Base-by-base conservation (phyloP, 2,888 invertebrate species). In the Dicyrtomina minuta region DNA sequence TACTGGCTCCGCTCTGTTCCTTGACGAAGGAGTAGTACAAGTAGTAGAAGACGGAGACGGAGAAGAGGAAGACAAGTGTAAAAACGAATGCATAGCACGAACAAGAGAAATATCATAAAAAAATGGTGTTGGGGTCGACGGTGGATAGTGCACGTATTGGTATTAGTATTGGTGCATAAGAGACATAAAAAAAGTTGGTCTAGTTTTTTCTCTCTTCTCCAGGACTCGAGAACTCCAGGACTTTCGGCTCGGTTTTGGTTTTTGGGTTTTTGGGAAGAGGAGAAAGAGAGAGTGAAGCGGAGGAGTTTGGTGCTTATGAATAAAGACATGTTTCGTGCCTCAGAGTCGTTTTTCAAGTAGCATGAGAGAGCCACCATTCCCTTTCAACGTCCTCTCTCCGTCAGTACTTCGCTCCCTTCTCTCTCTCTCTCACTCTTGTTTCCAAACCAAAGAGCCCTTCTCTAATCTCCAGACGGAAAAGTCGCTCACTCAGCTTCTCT, bases 271-370 rank as follows among this genome's bases (percentile, higher is more conserved):
- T n/a, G n/a, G n/a, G 33, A 33, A 33, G 33, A 46, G n/a, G 3
- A 17, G 46, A 46, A 20, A 12, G 5, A 20, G 46, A 46, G 10
- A 46, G 46, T 39, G 33, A 33, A 33, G 33, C 33, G 33, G 33
- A 33, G 33, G 33, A 33, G 33, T 33, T 33, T 33, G 33, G 27
- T 53, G 53, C 53, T 41, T 65, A 68, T 61, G 62, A 58, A 46
- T 59, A 55, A 65, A 66, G 66, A 71, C 60, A 53, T 68, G 68
- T 72, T 68, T 65, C 71, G 69, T 72, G 71, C 68, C 60, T 43
- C 43, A 24, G 41, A 69, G 65, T 69, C 71, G 71, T 72, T 72
- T 72, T 60, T 68, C 68, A 68, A 70, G 60, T 65, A 51, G 41
- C 56, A 66, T 24, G 66, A 44, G 43, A 55, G 43, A 55, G 55